Percentiles rank a stretch among this genome's conserved stretches.
These are phyloP conservation scores for Tetragnatha montana DNA, from an alignment of 2,888 invertebrate species.

Conservation along the genomic window DNA sequence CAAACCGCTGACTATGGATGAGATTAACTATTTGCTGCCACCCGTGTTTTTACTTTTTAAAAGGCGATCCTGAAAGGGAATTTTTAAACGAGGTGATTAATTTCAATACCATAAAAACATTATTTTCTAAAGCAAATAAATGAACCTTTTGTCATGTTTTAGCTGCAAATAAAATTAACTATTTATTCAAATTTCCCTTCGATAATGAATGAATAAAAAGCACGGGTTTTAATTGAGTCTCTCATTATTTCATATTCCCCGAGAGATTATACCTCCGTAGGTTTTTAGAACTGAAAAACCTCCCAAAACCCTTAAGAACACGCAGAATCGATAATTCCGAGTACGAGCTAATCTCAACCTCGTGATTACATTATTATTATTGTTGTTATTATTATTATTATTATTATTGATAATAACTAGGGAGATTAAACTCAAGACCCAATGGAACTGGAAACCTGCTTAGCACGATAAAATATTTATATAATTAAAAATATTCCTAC, in stretches of 20 bases:
- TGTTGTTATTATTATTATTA: constrained; percentile 9
- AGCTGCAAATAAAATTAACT: neutral
- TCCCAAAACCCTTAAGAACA: constrained; percentile 1
- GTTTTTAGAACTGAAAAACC: neutral
- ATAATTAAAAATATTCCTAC: constrained; percentile 41
- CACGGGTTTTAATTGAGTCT: neutral
- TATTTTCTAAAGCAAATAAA: neutral
- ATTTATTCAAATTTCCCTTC: constrained; percentile 8
- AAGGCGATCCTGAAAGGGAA: no score
- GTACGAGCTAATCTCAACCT: constrained; percentile 17
- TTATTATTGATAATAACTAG: neutral
- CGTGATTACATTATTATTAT: constrained; percentile 46
- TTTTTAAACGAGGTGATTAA: no score
- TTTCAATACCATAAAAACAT: neutral
- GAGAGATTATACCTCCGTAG: neutral
- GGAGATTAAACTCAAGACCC: constrained; percentile 33
- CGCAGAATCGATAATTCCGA: neutral
- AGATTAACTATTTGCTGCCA: no score
- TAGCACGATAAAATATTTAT: constrained; percentile 38
- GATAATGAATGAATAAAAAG: neutral
- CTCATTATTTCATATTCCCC: neutral
- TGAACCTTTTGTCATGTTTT: neutral
- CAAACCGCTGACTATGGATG: no score
- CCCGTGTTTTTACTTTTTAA: no score
- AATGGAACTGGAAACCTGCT: constrained; percentile 15